Conservation (phyloP, 2,888 invertebrate species). For the Drosophila neotestacea region DNA sequence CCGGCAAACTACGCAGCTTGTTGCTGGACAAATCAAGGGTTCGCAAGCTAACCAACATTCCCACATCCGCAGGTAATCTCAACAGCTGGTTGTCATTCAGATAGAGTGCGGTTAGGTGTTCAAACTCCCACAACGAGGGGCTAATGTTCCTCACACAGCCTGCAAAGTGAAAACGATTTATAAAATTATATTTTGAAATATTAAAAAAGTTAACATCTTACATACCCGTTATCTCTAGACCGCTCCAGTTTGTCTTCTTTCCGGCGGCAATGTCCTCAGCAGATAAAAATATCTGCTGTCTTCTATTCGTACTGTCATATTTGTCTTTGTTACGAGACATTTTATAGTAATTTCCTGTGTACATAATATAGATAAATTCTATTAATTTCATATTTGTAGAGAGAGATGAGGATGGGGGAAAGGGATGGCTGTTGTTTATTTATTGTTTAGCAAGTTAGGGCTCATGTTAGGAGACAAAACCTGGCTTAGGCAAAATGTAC, state of each 20-base stretch:
- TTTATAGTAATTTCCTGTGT: slow-evolving; percentile 85
- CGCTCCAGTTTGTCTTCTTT: slow-evolving; percentile 96
- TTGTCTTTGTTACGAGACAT: slow-evolving; percentile 95
- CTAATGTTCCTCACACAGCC: slow-evolving; percentile 98
- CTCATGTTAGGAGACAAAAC: slow-evolving; percentile 78
- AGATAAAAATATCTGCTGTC: slow-evolving; percentile 96
- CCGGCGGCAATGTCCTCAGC: slow-evolving; percentile 96
- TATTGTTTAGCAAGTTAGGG: slow-evolving; percentile 71
- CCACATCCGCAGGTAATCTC: slow-evolving; percentile 96
- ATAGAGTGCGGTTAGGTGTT: slow-evolving; percentile 97
- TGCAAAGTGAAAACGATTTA: slow-evolving; percentile 82
- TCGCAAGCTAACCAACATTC: slow-evolving; percentile 92
- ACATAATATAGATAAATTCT: slow-evolving; percentile 8
- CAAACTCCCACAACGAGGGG: slow-evolving; percentile 95
- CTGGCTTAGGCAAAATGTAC: slow-evolving; percentile 62
- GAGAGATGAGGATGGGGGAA: not conserved
- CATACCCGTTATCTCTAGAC: slow-evolving; percentile 93
- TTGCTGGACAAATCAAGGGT: slow-evolving; percentile 97
- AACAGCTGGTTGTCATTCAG: slow-evolving; percentile 97
- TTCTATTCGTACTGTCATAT: slow-evolving; percentile 93
- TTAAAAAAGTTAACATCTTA: not conserved
- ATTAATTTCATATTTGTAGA: slow-evolving; percentile 19
- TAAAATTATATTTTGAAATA: not conserved
- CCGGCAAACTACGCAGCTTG: slow-evolving; percentile 96
- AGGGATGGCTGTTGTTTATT: slow-evolving; percentile 27